These are phyloP conservation scores for Pipra filicauda DNA, from an alignment of 2,113 vertebrate species.

Conservation along the genomic window DNA sequence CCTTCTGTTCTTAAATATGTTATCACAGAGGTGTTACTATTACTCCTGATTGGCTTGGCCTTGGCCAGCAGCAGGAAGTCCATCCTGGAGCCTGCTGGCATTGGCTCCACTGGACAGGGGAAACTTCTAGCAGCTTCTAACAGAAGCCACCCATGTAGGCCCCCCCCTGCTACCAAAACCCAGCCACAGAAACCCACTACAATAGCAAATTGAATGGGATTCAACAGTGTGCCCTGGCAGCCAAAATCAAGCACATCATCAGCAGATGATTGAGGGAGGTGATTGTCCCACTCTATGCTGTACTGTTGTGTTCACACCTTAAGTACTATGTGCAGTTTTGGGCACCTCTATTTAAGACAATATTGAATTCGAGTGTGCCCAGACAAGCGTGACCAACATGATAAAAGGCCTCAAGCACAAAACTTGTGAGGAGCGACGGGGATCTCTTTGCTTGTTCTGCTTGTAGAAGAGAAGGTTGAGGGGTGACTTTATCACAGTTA, in stretches of 20 bases:
- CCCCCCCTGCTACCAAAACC: too few relatives aligned
- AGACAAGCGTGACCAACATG: neutral
- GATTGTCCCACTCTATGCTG: neutral
- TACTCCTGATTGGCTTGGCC: too few relatives aligned
- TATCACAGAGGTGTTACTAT: too few relatives aligned
- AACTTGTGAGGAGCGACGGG: accelerated
- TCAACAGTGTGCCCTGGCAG: neutral
- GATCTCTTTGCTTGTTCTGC: neutral
- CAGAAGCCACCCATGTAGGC: too few relatives aligned
- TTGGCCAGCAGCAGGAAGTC: too few relatives aligned
- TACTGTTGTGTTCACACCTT: accelerated
- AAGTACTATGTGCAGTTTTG: neutral
- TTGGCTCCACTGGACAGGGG: too few relatives aligned
- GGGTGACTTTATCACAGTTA: neutral
- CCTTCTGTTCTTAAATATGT: too few relatives aligned
- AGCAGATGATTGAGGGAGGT: accelerated
- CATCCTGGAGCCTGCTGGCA: too few relatives aligned
- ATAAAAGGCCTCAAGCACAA: accelerated
- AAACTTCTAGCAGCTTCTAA: too few relatives aligned
- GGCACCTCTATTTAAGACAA: neutral
- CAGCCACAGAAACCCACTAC: too few relatives aligned
- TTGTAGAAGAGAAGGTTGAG: neutral
- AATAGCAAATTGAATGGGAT: neutral
- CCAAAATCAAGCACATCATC: neutral
- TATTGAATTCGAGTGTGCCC: neutral